Percentiles rank a stretch among this genome's conserved stretches.
Evolutionary conservation across 1,140 invertebrate species (phyloP).

Genomic region (Hylaeus volcanicus): DNA sequence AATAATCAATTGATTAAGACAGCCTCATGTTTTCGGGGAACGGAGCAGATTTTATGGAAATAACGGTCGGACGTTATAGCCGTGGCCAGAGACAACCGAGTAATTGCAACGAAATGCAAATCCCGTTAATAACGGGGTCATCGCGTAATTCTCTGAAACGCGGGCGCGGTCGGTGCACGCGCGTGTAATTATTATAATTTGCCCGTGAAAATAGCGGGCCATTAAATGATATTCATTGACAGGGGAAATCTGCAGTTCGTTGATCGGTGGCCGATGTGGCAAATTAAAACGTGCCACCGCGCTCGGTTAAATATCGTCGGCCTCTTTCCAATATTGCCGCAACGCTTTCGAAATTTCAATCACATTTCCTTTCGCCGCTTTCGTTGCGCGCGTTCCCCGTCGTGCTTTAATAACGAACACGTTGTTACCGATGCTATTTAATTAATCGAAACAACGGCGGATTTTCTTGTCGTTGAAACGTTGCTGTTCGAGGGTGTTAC

Average conservation of each 20-base stretch:
- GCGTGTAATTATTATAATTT: constrained; percentile 63
- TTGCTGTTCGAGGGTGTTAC: too few species aligned
- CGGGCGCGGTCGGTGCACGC: background rate
- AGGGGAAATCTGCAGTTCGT: constrained; percentile 46
- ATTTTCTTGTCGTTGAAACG: too few species aligned
- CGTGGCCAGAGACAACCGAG: constrained; percentile 20
- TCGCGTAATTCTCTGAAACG: constrained; percentile 52
- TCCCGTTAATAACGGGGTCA: constrained; percentile 58
- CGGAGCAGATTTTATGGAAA: constrained; percentile 63
- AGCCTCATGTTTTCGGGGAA: constrained; percentile 52
- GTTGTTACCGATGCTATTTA: too few species aligned
- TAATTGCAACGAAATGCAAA: constrained; percentile 63
- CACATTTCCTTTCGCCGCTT: background rate
- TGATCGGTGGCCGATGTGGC: constrained; percentile 47
- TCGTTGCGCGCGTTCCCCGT: background rate
- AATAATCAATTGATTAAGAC: constrained; percentile 64
- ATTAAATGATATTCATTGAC: constrained; percentile 56
- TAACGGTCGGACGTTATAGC: constrained; percentile 17
- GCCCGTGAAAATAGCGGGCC: constrained; percentile 47
- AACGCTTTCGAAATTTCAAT: background rate
- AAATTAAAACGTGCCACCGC: constrained; percentile 45
- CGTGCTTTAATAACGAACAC: background rate
- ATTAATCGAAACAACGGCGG: too few species aligned
- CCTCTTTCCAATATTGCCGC: background rate
- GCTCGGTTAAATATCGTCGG: constrained; percentile 15